Evolutionary conservation across 2,113 vertebrate genomes (phyloP), one percentile per base, ranked within the genome.

Genomic region (Dromaius novaehollandiae): DNA sequence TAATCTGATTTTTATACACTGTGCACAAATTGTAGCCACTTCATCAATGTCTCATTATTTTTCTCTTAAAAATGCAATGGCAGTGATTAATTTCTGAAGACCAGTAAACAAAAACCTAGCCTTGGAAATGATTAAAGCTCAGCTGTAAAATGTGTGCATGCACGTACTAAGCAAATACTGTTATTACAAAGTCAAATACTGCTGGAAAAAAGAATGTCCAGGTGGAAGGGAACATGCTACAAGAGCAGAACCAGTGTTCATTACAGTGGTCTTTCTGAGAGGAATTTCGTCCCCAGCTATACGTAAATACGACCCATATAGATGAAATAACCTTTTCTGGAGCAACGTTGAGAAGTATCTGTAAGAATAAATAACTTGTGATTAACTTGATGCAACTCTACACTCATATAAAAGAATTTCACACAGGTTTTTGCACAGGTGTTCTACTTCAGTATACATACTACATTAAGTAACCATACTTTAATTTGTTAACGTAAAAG

Each of bases 21-120:
- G 85, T 96, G 96, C 88, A 98, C 79, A 98, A 98, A 98, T 98
- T 92, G 76, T 96, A 97, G 51, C 74, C 87, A 97, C 96, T 98
- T 98, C 94, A 98, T 98, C 98, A 98, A 90, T 93, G 97, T 98
- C 98, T 98, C 97, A 97, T 98, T 98, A 98, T 96, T 98, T 98
- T 97, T 93, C 88, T 97, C 80, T 98, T 97, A 98, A 98, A 91
- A 97, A 92, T 97, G 73, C 78, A 95, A 40, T 97, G 97, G 89
- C 96, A 98, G 71, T 98, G 98, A 99, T 98, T 98, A 98, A 98
- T 98, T 98, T 97, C 96, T 95, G 95, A 98, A 97, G 95, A 98
- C 60, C 63, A 73, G 88, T 98, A 98, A 98, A 98, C 95, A 98
- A 98, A 98, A 98, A 87, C 53, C 69, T 96, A 97, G 90, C 87